Percentiles rank a stretch among this genome's conserved stretches.
Conservation (phyloP, 2,888 invertebrate species). For the Eristalis arbustorum region DNA sequence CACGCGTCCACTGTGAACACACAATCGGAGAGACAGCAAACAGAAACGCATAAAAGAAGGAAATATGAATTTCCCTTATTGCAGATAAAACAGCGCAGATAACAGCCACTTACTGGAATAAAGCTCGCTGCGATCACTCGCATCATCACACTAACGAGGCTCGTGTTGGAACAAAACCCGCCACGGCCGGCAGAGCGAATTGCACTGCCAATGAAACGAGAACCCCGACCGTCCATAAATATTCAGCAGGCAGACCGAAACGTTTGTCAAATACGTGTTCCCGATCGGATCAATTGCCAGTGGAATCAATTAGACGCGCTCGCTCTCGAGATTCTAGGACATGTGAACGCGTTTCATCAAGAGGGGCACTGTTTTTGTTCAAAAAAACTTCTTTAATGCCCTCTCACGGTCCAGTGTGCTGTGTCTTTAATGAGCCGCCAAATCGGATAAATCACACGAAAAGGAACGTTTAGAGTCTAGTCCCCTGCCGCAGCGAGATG, state of each 20-base stretch:
- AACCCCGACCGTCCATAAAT: slow-evolving; percentile 32
- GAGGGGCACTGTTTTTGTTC: background rate
- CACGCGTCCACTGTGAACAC: slow-evolving; percentile 33
- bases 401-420: background rate
- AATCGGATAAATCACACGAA: slow-evolving; percentile 35
- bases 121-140: background rate
- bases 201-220: background rate
- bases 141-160: background rate
- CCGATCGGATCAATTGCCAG: slow-evolving; percentile 51
- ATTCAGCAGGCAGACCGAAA: slow-evolving; percentile 41
- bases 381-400: background rate
- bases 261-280: slow-evolving; percentile 49
- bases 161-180: slow-evolving; percentile 13
- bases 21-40: background rate
- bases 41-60: background rate
- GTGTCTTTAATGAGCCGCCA: background rate
- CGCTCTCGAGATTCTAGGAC: background rate
- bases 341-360: background rate
- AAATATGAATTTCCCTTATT: slow-evolving; percentile 44
- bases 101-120: slow-evolving; percentile 1
- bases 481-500: slow-evolving; percentile 23
- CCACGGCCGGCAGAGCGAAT: background rate
- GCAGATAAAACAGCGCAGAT: slow-evolving; percentile 28
- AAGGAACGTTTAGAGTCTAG: slow-evolving; percentile 6
- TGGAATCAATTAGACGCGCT: slow-evolving; percentile 14